phyloP scores from a whole-genome alignment of 2,797 vertebrate species.

The Phoxinus dragarum region DNA sequence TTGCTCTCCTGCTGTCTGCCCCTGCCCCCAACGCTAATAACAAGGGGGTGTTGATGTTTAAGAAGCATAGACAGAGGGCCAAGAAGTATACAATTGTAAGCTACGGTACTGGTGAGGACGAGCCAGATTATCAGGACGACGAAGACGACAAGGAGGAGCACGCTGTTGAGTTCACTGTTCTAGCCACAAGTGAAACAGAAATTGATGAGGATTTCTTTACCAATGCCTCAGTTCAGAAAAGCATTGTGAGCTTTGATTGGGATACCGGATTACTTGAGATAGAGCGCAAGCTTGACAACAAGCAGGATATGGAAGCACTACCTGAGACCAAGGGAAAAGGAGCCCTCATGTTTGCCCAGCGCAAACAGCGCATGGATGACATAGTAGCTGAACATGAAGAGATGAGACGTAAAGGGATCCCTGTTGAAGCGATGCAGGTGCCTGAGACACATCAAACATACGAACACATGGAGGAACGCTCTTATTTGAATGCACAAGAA shows the following conservation, averaged over 20 bases:
- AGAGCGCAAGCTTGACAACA: conserved; percentile 83
- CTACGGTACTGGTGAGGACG: conserved; percentile 95
- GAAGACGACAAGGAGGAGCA: conserved; percentile 76
- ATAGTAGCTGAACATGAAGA: conserved; percentile 93
- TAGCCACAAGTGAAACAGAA: conserved; percentile 83
- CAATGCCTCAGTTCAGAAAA: conserved; percentile 77
- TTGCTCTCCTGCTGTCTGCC: conserved; percentile 91
- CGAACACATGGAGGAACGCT: conserved; percentile 65
- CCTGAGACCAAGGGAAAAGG: conserved; percentile 95
- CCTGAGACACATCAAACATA: conserved; percentile 66
- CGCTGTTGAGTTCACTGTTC: conserved; percentile 83
- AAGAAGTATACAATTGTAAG: conserved; percentile 96
- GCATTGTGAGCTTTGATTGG: conserved; percentile 87
- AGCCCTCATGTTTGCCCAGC: conserved; percentile 93
- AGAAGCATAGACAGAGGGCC: conserved; percentile 93
- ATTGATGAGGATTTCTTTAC: conserved; percentile 85
- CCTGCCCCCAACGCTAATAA: conserved; percentile 92
- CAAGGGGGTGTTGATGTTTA: conserved; percentile 99
- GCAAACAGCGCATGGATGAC: conserved; percentile 93
- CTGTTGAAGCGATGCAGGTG: conserved; percentile 75
- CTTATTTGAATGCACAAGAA: conserved; percentile 76
- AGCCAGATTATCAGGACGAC: conserved; percentile 79
- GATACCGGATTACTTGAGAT: conserved; percentile 89
- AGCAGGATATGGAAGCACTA: conserved; percentile 87
- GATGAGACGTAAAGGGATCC: conserved; percentile 78